Conservation (phyloP, 2,797 vertebrate genomes). For the Sitta carolinensis region DNA sequence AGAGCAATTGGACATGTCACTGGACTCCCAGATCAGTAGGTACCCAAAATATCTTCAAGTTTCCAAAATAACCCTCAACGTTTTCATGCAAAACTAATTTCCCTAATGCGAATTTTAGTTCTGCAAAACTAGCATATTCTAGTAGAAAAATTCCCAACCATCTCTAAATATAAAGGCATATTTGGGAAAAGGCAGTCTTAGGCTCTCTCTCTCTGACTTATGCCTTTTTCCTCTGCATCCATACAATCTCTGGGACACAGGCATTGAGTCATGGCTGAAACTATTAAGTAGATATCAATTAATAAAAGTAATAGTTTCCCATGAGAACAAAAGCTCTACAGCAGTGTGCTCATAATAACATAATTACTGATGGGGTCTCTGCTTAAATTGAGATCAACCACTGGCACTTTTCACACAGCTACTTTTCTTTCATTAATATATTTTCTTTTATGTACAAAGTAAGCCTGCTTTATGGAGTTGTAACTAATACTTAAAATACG, state of each 20-base stretch:
- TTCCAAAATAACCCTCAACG: neutral
- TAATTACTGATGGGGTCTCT: conserved; percentile 28
- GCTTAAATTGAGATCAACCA: neutral
- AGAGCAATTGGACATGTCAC: neutral
- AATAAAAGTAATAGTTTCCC: conserved; percentile 19
- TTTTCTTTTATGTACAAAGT: neutral
- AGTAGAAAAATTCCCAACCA: neutral
- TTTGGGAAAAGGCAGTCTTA: neutral
- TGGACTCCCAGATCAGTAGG: neutral
- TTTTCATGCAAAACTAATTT: neutral
- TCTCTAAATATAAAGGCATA: neutral
- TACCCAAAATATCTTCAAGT: neutral
- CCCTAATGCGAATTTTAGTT: neutral
- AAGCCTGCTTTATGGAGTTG: neutral
- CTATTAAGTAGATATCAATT: conserved; percentile 2
- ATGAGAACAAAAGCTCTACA: neutral
- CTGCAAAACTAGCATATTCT: neutral
- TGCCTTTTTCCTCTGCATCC: neutral
- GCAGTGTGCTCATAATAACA: neutral
- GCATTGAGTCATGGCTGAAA: neutral
- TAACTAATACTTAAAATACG: neutral
- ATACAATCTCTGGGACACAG: neutral
- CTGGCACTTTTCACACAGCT: neutral
- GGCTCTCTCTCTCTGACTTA: neutral
- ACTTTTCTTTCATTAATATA: neutral